Evolutionary conservation across 2,797 vertebrate genomes (phyloP).

Genomic region (Onychomys torridus): DNA sequence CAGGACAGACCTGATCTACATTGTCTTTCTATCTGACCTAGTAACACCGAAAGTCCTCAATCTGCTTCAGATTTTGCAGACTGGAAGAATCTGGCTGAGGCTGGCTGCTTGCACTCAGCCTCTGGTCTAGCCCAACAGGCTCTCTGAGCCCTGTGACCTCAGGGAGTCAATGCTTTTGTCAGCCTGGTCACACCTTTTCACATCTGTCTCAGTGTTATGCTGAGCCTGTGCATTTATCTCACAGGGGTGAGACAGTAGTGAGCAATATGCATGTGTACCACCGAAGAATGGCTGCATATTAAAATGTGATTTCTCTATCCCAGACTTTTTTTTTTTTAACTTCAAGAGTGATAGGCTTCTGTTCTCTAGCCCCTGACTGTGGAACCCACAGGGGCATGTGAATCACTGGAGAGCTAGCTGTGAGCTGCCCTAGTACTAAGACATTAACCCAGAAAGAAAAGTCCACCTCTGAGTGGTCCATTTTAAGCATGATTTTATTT

Average conservation of each 20-base stretch:
- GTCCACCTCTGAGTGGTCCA: slow-evolving; percentile 28
- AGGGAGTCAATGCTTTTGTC: neutral
- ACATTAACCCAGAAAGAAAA: neutral
- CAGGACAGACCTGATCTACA: neutral
- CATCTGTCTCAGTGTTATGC: neutral
- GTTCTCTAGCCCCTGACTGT: slow-evolving; percentile 30
- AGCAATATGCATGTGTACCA: neutral
- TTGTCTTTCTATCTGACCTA: slow-evolving; percentile 21
- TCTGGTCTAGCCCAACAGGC: neutral
- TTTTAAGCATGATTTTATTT: slow-evolving; percentile 59
- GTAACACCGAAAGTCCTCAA: neutral
- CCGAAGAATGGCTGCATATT: slow-evolving; percentile 18
- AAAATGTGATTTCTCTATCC: slow-evolving; percentile 42
- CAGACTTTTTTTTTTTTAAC: neutral
- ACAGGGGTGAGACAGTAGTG: neutral
- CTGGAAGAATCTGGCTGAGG: neutral
- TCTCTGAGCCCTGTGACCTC: neutral
- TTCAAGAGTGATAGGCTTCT: neutral
- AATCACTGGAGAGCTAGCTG: slow-evolving; percentile 49
- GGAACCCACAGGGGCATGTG: slow-evolving; percentile 15
- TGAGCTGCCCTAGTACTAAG: slow-evolving; percentile 36
- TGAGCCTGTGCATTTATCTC: neutral
- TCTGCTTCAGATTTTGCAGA: neutral
- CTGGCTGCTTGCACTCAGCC: neutral
- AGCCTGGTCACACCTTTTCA: neutral